These are phyloP conservation scores for Ceratosolen fusciceps DNA, from an alignment of 1,140 invertebrate genomes.

Conservation along the genomic window DNA sequence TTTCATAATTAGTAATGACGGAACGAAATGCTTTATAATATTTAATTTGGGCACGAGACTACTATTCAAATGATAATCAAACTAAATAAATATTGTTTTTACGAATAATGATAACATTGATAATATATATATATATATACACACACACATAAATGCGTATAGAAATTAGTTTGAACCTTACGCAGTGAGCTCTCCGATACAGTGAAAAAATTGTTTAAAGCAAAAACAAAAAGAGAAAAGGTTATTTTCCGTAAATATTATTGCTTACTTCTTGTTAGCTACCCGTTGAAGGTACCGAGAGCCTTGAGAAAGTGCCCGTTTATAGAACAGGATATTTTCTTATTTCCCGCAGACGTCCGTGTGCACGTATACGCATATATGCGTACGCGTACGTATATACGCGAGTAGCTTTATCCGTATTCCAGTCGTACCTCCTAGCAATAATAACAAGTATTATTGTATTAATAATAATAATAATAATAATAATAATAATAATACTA, in stretches of 20 bases:
- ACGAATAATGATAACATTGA: background rate
- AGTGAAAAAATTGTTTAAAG: background rate
- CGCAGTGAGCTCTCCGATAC: background rate
- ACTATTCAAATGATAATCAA: slow-evolving; percentile 34
- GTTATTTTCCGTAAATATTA: background rate
- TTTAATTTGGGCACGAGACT: background rate
- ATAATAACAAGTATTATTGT: slow-evolving; percentile 11
- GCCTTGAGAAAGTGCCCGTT: background rate
- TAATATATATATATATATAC: background rate
- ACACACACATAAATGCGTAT: too few relatives aligned
- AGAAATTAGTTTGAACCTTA: background rate
- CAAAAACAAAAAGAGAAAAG: background rate
- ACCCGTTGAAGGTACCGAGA: background rate
- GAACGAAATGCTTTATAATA: background rate
- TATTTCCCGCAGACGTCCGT: background rate
- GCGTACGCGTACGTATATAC: background rate
- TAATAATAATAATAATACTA: too few relatives aligned
- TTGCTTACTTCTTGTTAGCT: background rate
- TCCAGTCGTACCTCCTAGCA: slow-evolving; percentile 13
- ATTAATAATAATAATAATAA: too few relatives aligned
- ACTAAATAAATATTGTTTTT: slow-evolving; percentile 3
- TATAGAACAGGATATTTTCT: background rate
- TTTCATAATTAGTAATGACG: background rate
- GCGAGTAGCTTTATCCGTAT: background rate
- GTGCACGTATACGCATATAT: too few relatives aligned